phyloP scores from a whole-genome alignment of 2,888 invertebrate genomes.

The Agrotis exclamationis region DNA sequence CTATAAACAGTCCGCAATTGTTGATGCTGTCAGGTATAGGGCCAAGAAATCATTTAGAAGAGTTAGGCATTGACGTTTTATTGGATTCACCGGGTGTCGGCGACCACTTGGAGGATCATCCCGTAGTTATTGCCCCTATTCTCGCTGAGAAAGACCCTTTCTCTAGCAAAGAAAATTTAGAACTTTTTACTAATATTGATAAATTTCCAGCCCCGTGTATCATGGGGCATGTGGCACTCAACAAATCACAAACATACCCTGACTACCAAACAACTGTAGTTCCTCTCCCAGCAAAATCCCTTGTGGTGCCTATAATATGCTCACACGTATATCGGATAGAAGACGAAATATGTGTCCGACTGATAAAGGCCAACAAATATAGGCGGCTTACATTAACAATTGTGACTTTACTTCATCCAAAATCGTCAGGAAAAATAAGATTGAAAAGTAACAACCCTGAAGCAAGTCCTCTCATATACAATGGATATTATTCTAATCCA shows the following conservation, averaged over 20 bases:
- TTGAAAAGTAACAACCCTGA: constrained; percentile 67
- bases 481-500: constrained; percentile 65
- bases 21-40: constrained; percentile 83
- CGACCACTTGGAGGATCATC: constrained; percentile 74
- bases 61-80: constrained; percentile 69
- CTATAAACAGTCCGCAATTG: constrained; percentile 77
- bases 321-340: constrained; percentile 47
- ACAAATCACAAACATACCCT: constrained; percentile 69
- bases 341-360: constrained; percentile 64
- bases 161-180: constrained; percentile 61
- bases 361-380: constrained; percentile 55
- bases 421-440: constrained; percentile 72
- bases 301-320: constrained; percentile 64
- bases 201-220: constrained; percentile 69
- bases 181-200: constrained; percentile 54
- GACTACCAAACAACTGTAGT: constrained; percentile 73
- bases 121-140: constrained; percentile 63
- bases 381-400: constrained; percentile 58
- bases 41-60: constrained; percentile 72
- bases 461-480: constrained; percentile 65
- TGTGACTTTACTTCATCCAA: constrained; percentile 68
- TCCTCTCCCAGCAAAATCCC: constrained; percentile 63
- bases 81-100: constrained; percentile 75
- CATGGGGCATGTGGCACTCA: constrained; percentile 69
- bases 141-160: constrained; percentile 54